Evolutionary conservation across 1,140 invertebrate genomes (phyloP).

Genomic region (Polypedilum vanderplanki): DNA sequence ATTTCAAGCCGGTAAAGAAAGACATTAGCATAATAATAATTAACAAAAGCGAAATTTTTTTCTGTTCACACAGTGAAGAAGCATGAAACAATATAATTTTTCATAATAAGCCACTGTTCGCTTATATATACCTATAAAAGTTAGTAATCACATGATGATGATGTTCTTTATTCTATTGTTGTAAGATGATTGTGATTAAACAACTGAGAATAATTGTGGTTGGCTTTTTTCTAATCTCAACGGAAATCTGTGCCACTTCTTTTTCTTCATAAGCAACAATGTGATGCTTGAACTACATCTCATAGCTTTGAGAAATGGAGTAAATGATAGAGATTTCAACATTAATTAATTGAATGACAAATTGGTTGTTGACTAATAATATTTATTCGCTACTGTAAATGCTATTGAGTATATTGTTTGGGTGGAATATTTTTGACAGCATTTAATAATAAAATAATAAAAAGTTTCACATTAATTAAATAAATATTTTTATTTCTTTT

Average conservation of each 20-base stretch:
- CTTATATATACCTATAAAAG: neutral
- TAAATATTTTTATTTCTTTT: neutral
- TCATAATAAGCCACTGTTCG: neutral
- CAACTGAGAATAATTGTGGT: neutral
- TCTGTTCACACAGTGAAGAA: neutral
- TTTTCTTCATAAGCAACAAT: too few relatives aligned
- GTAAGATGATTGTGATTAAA: neutral
- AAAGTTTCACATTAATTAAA: neutral
- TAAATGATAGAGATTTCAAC: too few relatives aligned
- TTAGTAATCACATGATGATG: neutral
- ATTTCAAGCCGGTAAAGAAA: neutral
- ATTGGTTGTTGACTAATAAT: too few relatives aligned
- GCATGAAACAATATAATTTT: neutral
- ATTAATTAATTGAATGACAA: too few relatives aligned
- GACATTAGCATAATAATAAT: constrained; percentile 4
- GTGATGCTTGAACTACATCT: too few relatives aligned
- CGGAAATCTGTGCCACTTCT: too few relatives aligned
- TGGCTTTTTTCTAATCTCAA: too few relatives aligned
- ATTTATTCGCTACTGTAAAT: too few relatives aligned
- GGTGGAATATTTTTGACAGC: too few relatives aligned
- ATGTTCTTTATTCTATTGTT: neutral
- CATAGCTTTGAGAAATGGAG: too few relatives aligned
- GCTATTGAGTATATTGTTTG: too few relatives aligned
- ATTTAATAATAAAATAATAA: too few relatives aligned
- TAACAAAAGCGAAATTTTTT: constrained; percentile 6